Evolutionary conservation across 2,888 invertebrate species (phyloP).

Genomic region (Ochropacha duplaris): DNA sequence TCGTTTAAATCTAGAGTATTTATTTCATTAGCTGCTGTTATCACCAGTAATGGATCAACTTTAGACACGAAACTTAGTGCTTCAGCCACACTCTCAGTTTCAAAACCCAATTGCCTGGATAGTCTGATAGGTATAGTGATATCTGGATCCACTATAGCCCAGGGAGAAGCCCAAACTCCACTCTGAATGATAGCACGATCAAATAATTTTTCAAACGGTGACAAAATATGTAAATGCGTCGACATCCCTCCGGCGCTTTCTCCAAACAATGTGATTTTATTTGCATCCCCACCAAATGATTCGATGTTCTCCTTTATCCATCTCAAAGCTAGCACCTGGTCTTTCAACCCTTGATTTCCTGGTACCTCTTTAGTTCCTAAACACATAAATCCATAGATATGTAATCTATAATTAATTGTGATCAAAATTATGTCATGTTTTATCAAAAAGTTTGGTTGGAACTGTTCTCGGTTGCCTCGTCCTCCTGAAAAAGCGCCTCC

Average conservation of each 20-base stretch:
- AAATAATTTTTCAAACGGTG: slow-evolving; percentile 31
- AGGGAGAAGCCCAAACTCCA: slow-evolving; percentile 29
- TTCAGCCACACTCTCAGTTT: slow-evolving; percentile 28
- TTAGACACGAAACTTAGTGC: slow-evolving; percentile 32
- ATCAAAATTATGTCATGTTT: slow-evolving; percentile 37
- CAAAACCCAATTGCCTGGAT: slow-evolving; percentile 36
- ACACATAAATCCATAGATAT: slow-evolving; percentile 44
- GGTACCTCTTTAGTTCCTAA: slow-evolving; percentile 35
- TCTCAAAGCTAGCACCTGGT: slow-evolving; percentile 35
- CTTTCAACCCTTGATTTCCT: slow-evolving; percentile 50
- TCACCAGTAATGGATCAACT: slow-evolving; percentile 13
- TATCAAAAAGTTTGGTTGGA: slow-evolving; percentile 17
- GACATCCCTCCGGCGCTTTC: slow-evolving; percentile 39
- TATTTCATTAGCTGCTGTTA: slow-evolving; percentile 14
- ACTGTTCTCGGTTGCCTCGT: slow-evolving; percentile 3
- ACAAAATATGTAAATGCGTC: slow-evolving; percentile 34
- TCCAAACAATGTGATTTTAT: slow-evolving; percentile 38
- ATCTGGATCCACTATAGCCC: slow-evolving; percentile 23
- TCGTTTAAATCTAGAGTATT: slow-evolving; percentile 8
- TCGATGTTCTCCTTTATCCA: slow-evolving; percentile 45
- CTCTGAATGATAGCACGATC: slow-evolving; percentile 40
- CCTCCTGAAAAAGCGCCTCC: slow-evolving; percentile 20
- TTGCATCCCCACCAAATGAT: slow-evolving; percentile 36
- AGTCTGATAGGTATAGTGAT: slow-evolving; percentile 25
- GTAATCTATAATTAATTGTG: slow-evolving; percentile 41